Base-by-base conservation (phyloP, 2,113 vertebrate genomes). In the Passer domesticus region DNA sequence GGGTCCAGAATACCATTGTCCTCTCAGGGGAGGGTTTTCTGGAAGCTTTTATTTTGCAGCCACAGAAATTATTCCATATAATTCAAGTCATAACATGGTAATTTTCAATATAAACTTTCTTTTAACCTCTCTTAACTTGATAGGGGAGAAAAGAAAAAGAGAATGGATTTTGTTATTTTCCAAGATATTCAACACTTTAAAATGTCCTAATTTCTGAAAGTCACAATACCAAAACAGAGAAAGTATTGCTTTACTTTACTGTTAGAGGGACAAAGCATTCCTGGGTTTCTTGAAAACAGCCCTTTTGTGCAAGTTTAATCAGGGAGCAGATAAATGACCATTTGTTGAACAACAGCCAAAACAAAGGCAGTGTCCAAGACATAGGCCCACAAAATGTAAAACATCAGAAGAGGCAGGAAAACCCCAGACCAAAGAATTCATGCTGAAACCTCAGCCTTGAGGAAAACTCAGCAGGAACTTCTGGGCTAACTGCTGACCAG, bases 381-480 rank as follows among this genome's bases (percentile, higher is more conserved):
- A 80, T 0, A 76, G 58, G 37, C 50, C 67, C 63, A 83, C 74
- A 49, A 90, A 91, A 84, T 0, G 0, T 60, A 62, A 88, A 92
- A 69, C 67, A 43, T 58, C 63, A 86, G 75, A 49, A 92, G 59
- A 88, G 47, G 43, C 75, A 92, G 83, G 85, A 93, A 96, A 94
- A 76, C 41, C 63, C 72, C 70, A 76, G 37, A 62, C 75, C 75
- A 69, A 88, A 95, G 85, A 94, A 82, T 41, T 68, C 35, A 31
- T 0, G 1, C 75, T 69, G 78, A 91, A 52, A 78, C 72, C 82
- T 80, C 39, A 83, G 83, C 50, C 76, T 77, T 66, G 55, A 74
- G 43, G 59, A 86, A 93, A 90, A 70, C 53, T 13, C 89, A 89
- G 86, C 76, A 89, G 83, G 88, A 94, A 58, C 63, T 94, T 82